Evolutionary conservation across 2,888 invertebrate species (phyloP).

Genomic region (Mythimna loreyi): DNA sequence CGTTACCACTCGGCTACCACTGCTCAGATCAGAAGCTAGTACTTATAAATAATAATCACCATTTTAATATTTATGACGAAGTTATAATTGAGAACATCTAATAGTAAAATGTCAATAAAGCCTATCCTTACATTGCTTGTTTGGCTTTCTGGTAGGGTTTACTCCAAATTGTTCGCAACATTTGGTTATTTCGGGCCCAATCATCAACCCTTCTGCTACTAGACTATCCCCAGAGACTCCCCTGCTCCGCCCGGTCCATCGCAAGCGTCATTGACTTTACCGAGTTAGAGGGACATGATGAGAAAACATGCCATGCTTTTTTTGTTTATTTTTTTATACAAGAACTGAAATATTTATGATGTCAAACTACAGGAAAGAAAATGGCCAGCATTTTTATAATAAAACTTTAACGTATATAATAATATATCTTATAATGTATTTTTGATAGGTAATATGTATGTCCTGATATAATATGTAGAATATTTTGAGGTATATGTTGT

Average conservation of each 20-base stretch:
- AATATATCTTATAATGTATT: too few species aligned
- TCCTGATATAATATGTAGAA: too few species aligned
- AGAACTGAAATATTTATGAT: background rate
- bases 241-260: constrained; percentile 77
- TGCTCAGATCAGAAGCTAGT: too few species aligned
- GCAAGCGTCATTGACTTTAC: constrained; percentile 77
- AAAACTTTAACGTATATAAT: too few species aligned
- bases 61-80: too few species aligned
- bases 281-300: constrained; percentile 42
- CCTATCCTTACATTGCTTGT: background rate
- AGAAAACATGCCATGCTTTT: constrained; percentile 32
- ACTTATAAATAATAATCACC: too few species aligned
- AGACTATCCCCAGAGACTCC: constrained; percentile 67
- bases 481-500: too few species aligned
- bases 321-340: background rate
- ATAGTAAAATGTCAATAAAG: background rate
- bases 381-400: background rate
- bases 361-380: background rate
- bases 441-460: too few species aligned
- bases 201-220: constrained; percentile 72
- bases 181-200: constrained; percentile 51
- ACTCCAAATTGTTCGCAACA: constrained; percentile 44
- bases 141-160: background rate
- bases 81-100: too few species aligned
- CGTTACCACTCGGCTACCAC: too few species aligned